These are phyloP conservation scores for Rhinoptilus africanus DNA, from an alignment of 2,113 vertebrate genomes.

Conservation along the genomic window DNA sequence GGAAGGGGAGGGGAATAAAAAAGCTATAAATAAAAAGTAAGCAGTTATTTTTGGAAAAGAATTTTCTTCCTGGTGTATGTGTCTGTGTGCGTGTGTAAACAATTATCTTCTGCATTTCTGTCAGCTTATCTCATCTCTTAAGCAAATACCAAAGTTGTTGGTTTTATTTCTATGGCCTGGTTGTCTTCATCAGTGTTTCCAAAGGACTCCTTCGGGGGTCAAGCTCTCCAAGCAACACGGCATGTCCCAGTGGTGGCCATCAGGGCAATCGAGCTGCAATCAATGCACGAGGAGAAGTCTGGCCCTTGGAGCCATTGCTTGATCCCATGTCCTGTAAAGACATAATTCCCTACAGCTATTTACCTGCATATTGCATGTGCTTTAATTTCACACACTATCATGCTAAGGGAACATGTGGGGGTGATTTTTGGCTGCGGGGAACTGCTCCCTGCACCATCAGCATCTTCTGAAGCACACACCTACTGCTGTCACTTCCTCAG, in stretches of 20 bases:
- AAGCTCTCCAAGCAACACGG: not conserved
- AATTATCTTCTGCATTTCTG: slow-evolving; percentile 37
- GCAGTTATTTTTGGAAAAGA: slow-evolving; percentile 52
- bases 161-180: not conserved
- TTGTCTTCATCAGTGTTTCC: not conserved
- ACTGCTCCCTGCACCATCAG: not conserved
- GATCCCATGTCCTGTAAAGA: not conserved
- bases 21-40: slow-evolving; percentile 52
- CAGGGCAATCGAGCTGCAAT: fast-evolving
- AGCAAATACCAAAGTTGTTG: not conserved
- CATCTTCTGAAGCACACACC: not conserved
- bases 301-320: not conserved
- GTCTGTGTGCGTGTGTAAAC: slow-evolving; percentile 26
- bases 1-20: not conserved
- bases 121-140: slow-evolving; percentile 50
- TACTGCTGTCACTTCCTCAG: not conserved
- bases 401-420: not conserved
- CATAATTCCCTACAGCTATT: not conserved
- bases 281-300: not conserved
- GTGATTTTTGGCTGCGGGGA: not conserved
- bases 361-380: not conserved
- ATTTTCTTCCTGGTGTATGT: slow-evolving; percentile 30
- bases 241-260: not conserved
- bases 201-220: not conserved
- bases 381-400: not conserved